Conservation (phyloP, 2,113 vertebrate genomes). For the Megaceryle maxima region DNA sequence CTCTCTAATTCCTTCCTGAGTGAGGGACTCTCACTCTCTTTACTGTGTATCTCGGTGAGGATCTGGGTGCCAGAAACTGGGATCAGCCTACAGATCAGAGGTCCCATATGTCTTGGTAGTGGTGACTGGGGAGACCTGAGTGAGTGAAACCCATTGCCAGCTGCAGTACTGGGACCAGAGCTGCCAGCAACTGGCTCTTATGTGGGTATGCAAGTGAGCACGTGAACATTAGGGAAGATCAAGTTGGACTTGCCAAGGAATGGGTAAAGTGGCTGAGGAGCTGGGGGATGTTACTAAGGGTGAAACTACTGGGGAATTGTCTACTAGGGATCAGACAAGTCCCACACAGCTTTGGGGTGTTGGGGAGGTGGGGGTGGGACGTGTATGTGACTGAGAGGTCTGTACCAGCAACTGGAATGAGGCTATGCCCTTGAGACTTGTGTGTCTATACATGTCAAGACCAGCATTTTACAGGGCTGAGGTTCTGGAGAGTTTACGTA, state of each 20-base stretch:
- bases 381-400: neutral
- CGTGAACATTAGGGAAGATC: neutral
- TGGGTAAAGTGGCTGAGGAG: neutral
- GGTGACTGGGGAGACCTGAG: neutral
- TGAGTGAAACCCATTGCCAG: neutral
- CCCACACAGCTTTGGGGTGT: neutral
- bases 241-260: fast-evolving
- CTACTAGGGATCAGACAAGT: neutral
- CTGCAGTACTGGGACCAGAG: neutral
- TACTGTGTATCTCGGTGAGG: neutral
- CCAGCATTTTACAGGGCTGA: neutral
- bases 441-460: neutral
- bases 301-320: neutral
- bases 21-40: neutral
- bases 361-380: too few species aligned
- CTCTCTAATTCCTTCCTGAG: neutral
- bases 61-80: neutral
- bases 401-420: neutral
- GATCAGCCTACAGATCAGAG: fast-evolving
- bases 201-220: fast-evolving
- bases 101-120: neutral
- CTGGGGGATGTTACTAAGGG: neutral
- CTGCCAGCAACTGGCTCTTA: neutral
- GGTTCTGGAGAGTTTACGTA: neutral
- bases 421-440: neutral